These are phyloP conservation scores for Otolemur crassicaudatus DNA, from an alignment of 2,797 vertebrate genomes.

Conservation along the genomic window DNA sequence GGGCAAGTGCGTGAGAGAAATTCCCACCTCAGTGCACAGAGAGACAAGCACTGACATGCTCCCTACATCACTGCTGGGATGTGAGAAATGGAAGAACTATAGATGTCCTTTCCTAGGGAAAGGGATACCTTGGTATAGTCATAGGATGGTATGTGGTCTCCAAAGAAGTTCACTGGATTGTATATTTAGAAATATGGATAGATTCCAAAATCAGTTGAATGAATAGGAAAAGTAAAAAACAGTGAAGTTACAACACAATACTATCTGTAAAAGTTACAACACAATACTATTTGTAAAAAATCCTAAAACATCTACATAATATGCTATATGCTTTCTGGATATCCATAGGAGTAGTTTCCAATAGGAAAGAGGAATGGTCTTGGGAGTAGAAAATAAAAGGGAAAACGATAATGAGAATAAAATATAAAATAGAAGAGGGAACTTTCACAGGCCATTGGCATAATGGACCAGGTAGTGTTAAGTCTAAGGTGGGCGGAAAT, in stretches of 20 bases:
- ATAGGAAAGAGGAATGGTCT: not conserved
- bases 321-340: not conserved
- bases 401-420: not conserved
- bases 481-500: not conserved
- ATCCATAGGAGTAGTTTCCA: not conserved
- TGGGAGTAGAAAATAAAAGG: not conserved
- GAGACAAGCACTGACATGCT: not conserved
- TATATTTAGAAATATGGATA: conserved; percentile 3
- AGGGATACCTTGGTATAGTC: not conserved
- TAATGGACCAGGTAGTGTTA: not conserved
- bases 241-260: not conserved
- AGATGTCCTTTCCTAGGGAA: not conserved
- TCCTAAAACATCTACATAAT: not conserved
- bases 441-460: not conserved
- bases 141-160: not conserved
- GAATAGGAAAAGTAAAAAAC: not conserved
- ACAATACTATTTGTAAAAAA: not conserved
- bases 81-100: not conserved
- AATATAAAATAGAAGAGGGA: not conserved
- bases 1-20: not conserved
- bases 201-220: conserved; percentile 10
- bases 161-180: conserved; percentile 21
- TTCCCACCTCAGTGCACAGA: not conserved
- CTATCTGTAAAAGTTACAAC: not conserved
- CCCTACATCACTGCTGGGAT: not conserved